Evolutionary conservation across 2,113 vertebrate genomes (phyloP).

Genomic region (Hyperoodon ampullatus): DNA sequence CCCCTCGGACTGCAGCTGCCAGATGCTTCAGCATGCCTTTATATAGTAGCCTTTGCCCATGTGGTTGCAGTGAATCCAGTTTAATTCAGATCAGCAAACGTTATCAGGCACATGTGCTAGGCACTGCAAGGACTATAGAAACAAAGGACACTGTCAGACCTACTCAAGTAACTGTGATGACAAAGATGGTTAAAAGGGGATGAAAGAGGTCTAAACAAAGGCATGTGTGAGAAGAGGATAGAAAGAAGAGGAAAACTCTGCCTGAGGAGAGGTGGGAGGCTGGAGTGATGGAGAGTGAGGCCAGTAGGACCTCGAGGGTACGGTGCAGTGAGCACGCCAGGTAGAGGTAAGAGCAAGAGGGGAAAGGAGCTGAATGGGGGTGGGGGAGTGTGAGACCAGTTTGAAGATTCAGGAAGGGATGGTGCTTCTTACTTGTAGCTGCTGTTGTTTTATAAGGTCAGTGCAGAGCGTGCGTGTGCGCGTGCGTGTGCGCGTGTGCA

Average conservation of each 20-base stretch:
- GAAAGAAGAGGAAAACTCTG: background rate
- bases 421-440: background rate
- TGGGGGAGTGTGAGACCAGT: too few species aligned
- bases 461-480: fast-evolving
- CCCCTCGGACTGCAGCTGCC: background rate
- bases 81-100: background rate
- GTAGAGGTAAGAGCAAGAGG: background rate
- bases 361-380: background rate
- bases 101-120: background rate
- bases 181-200: background rate
- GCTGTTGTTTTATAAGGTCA: background rate
- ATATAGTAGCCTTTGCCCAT: background rate
- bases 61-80: background rate
- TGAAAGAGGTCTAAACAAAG: background rate
- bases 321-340: background rate
- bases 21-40: background rate
- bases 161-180: background rate
- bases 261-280: background rate
- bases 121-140: background rate
- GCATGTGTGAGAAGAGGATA: background rate
- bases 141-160: background rate
- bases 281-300: background rate
- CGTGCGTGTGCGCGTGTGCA: fast-evolving
- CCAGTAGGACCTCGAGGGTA: background rate
- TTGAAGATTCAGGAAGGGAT: background rate